Base-by-base conservation (phyloP, 2,797 vertebrate species). In the Cryptoblepharus egeriae region DNA sequence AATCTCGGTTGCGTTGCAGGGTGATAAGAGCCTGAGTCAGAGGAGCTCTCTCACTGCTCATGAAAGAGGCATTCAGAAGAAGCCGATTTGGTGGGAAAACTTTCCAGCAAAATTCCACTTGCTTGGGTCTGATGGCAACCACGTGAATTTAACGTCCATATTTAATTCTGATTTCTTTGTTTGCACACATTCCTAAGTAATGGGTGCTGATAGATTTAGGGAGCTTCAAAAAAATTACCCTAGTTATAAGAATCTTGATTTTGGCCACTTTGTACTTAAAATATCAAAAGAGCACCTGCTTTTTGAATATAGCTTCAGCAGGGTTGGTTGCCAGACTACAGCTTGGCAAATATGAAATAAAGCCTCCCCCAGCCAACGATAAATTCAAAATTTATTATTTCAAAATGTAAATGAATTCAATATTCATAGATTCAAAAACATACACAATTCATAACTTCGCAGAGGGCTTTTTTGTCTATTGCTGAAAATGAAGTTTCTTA, bases 31-130 rank as follows among this genome's bases (percentile, higher is more conserved):
- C 73, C 37, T 80, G 35, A 78, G 60, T 81, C 73, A 87, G 86
- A 84, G 90, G 82, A 88, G 79, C 12, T 2, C 73, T 79, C 73
- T 58, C 84, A 89, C 75, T 90, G 76, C 87, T 91, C 82, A 67
- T 86, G 87, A 93, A 90, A 93, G 88, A 89, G 75, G 84, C 84
- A 87, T 91, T 91, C 85, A 92, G 81, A 91, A 65, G 80, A 45
- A 69, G 13, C 15, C 5, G 6, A 68, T 69, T 75, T 20, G 37
- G 35, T 37, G 24, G 39, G 13, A 13, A 20, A 58, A 57, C 55
- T 10, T 18, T 45, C 70, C 24, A 72, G 42, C 39, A 26, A 24
- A 63, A 74, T 9, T 39, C 28, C 11, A 6, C 58, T 64, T 22
- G 16, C 60, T 49, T 35, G 58, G 35, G 24, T 39, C 30, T 6